Evolutionary conservation across 1,140 invertebrate genomes (phyloP), one percentile per base, ranked within the genome.

Genomic region (Anagrus nilaparvatae): DNA sequence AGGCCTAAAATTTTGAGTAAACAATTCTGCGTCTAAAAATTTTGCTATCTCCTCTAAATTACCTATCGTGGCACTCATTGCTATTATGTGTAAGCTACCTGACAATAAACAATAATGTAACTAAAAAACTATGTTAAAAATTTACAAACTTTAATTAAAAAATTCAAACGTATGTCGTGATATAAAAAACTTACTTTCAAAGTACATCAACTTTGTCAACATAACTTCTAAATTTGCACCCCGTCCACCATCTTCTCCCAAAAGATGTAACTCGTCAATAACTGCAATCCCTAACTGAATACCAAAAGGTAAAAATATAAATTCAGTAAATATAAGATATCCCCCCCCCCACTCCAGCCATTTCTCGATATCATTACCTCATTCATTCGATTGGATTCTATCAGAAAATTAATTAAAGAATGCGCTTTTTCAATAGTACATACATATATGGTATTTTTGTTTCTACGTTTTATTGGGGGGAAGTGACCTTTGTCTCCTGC

Each of bases 41-140:
- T 56, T 44, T 1, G 79, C 75, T 18, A 97, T 59, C 58, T 97
- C 88, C 0, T 76, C 52, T 12, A 96, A 69, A 66, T 97, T 97
- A 41, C 88, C 91, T 50, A 98, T 83, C 0, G 95, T 98, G 1
- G 94, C 94, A 70, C 90, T 96, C 91, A 97, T 97, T 8, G 89
- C 92, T 35, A 97, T 76, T 40, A 97, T 84, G 60, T 95, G 91
- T 52, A 86, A 77, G 46, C 71, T 69, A 43, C 74, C 83, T 86
- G 52, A 12, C 68, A 61, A 52, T 69, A 60, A 51, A 41, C 40
- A 46, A 51, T 44, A 9, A 23, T 24, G 41, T 48, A 7, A 44
- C 20, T 44, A 42, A 47, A 19, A 20, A 10, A 10, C 19, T 21
- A 18, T 12, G 16, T 24, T 39, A 28, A 21, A 47, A 23, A 28